Evolutionary conservation across 2,113 vertebrate species (phyloP), one percentile per base, ranked within the genome.

Genomic region (Protomyctophum bolini): DNA sequence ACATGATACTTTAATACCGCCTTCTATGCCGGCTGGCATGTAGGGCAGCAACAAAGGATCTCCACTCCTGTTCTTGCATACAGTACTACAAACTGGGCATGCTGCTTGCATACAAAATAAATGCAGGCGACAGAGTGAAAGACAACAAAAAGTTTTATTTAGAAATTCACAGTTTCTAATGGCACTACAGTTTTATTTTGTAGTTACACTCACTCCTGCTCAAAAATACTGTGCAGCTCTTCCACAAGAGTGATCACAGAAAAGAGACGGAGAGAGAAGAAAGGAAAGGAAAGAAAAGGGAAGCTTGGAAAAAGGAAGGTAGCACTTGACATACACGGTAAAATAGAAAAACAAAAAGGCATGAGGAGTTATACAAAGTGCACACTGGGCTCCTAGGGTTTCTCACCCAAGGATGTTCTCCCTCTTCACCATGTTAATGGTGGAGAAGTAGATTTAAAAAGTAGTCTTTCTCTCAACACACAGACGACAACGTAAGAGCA

Each of bases 81-180:
- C 21, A 21, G 21, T 21, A 21, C 21, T 21, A 21, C 21, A 21
- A 21, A 21, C 21, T 21, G 21, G 21, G 21, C 21, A 21, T 21
- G 21, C 21, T 21, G 33, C 33, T 4, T 62, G 50, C 33, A 45
- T 55, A 49, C 67, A 81, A 61, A 88, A 74, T 63, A 59, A 86
- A 68, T 9, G 10, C 68, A 87, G 50, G 49, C 86, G 52, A 75
- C 82, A 73, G 91, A 81, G 47, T 89, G 58, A 96, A 95, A 97
- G 94, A 94, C 93, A 94, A 92, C 86, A 83, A 87, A 93, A 88
- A 95, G 92, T 96, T 98, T 99, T 99, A 99, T 99, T 98, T 95
- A 96, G 94, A 98, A 99, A 98, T 99, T 99, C 98, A 99, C 97
- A 99, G 98, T 99, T 99, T 98, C 97, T 98, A 98, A 96, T 96